phyloP scores from a whole-genome alignment of 2,888 invertebrate species.

The Hedya salicella region DNA sequence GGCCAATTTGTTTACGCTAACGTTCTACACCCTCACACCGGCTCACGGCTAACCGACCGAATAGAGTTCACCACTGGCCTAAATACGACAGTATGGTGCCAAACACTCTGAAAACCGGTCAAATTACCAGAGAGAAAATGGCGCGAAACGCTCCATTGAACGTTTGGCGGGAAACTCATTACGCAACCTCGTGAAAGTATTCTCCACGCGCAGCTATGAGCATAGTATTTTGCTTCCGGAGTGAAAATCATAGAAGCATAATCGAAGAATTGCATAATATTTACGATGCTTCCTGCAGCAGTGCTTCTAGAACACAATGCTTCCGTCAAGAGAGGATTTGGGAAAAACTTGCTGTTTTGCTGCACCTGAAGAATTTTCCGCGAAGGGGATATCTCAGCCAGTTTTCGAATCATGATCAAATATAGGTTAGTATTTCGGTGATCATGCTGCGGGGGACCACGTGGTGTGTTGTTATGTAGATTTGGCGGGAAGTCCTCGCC shows the following conservation, averaged over 20 bases:
- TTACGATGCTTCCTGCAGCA: not conserved
- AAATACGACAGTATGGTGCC: conserved; percentile 50
- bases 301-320: not conserved
- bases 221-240: conserved; percentile 23
- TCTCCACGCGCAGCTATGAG: conserved; percentile 46
- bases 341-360: not conserved
- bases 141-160: conserved; percentile 81
- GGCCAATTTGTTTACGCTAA: conserved; percentile 78
- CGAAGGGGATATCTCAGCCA: not conserved
- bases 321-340: not conserved
- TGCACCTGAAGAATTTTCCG: not conserved
- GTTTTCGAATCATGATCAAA: not conserved
- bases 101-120: conserved; percentile 60
- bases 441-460: conserved; percentile 30
- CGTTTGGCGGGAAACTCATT: conserved; percentile 76
- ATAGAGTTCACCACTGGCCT: conserved; percentile 52
- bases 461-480: conserved; percentile 48
- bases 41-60: conserved; percentile 58
- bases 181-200: conserved; percentile 74
- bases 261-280: not conserved
- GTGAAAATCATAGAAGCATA: not conserved
- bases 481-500: conserved; percentile 75
- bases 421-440: conserved; percentile 26
- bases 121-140: conserved; percentile 67
- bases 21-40: conserved; percentile 41